phyloP scores from a whole-genome alignment of 2,113 vertebrate genomes.

The Oryzias woworae region DNA sequence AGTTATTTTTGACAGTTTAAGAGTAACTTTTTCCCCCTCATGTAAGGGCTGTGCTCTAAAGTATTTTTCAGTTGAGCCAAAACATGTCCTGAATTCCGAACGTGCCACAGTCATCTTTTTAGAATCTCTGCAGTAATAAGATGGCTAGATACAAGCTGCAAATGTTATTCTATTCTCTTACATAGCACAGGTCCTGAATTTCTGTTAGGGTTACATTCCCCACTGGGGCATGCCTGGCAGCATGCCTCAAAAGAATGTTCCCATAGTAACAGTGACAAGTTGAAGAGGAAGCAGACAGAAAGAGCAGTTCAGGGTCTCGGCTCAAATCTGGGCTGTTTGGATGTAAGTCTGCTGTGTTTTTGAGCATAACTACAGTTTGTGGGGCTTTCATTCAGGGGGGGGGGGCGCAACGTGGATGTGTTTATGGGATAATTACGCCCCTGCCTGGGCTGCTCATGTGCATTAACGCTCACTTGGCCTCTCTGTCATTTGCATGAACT shows the following conservation, averaged over 20 bases:
- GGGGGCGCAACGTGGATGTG: conserved; percentile 14
- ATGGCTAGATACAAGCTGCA: conserved; percentile 7
- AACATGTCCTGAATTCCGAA: conserved; percentile 20
- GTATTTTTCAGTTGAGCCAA: conserved; percentile 1
- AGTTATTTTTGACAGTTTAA: conserved; percentile 8
- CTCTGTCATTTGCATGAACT: not conserved
- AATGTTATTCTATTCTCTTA: conserved; percentile 19
- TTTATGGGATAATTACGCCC: conserved; percentile 29
- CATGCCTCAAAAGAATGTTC: conserved; percentile 42
- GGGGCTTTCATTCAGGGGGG: not conserved
- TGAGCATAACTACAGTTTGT: conserved; percentile 1
- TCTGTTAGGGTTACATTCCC: conserved; percentile 19
- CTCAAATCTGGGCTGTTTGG: conserved; percentile 21
- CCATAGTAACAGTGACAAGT: conserved; percentile 50
- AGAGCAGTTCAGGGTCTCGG: conserved; percentile 16
- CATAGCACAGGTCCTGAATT: conserved; percentile 19
- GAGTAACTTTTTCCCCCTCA: not conserved
- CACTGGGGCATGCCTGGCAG: conserved; percentile 14
- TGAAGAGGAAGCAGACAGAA: conserved; percentile 23
- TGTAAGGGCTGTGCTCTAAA: conserved; percentile 1
- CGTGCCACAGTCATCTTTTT: conserved; percentile 4
- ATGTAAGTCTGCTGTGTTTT: not conserved
- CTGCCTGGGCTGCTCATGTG: conserved; percentile 1
- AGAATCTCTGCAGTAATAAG: conserved; percentile 6
- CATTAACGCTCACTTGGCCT: conserved; percentile 22